A percentile compares a stretch with the other conserved stretches of the same genome.
phyloP scores from a whole-genome alignment of 2,888 invertebrate species.

The Pollenia angustigena region DNA sequence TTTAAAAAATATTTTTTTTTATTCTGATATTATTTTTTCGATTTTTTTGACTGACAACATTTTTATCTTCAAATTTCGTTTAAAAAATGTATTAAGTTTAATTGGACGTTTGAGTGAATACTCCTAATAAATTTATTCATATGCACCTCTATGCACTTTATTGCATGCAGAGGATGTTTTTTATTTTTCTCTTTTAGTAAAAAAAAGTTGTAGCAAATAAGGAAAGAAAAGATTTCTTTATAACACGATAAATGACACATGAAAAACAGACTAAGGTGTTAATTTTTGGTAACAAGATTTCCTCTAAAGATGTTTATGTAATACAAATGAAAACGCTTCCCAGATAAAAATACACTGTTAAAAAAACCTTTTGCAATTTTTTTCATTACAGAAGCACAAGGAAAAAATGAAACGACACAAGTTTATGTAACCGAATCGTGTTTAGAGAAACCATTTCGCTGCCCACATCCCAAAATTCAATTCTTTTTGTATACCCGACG shows the following conservation, averaged over 20 bases:
- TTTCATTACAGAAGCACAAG: conserved; percentile 77
- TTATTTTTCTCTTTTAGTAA: background rate
- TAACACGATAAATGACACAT: conserved; percentile 43
- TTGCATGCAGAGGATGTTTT: conserved; percentile 29
- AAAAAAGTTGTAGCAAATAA: conserved; percentile 25
- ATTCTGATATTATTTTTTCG: no score
- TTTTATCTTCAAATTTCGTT: no score
- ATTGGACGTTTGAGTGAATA: conserved; percentile 6
- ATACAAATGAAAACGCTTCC: conserved; percentile 1
- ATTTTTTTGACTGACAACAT: no score
- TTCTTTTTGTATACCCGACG: conserved; percentile 92
- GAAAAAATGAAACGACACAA: conserved; percentile 82
- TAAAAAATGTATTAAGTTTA: background rate
- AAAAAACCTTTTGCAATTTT: background rate
- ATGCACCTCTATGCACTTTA: background rate
- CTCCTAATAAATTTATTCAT: background rate
- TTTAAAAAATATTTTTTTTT: no score
- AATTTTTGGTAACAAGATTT: conserved; percentile 12
- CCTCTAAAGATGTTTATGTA: conserved; percentile 21
- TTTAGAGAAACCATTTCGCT: conserved; percentile 91
- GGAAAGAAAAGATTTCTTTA: conserved; percentile 31
- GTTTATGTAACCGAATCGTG: conserved; percentile 92
- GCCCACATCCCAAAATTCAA: conserved; percentile 93
- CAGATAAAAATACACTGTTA: background rate
- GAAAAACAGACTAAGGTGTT: conserved; percentile 52